These are phyloP conservation scores for Huso huso DNA, from an alignment of 2,797 vertebrate genomes.

Conservation along the genomic window DNA sequence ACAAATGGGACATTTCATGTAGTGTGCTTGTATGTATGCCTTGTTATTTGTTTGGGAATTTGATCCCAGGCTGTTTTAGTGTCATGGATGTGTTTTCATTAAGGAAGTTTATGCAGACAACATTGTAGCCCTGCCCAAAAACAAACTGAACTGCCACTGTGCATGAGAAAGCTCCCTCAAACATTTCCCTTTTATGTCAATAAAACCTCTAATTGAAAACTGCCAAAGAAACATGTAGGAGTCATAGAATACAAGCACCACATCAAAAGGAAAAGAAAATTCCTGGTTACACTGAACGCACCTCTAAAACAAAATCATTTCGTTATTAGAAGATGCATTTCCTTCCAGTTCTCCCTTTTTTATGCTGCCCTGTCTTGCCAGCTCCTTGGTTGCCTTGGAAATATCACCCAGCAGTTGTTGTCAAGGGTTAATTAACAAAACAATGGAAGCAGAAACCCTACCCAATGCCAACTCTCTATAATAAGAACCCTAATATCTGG, in stretches of 20 bases:
- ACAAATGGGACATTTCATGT: no score
- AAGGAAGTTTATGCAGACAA: no score
- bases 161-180: not conserved
- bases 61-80: no score
- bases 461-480: no score
- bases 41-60: no score
- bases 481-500: not conserved
- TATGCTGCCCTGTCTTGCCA: not conserved
- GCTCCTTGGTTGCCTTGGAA: slow-evolving; percentile 4
- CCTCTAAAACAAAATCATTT: not conserved
- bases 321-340: not conserved
- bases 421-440: not conserved
- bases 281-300: not conserved
- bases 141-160: no score
- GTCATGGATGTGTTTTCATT: no score
- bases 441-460: not conserved
- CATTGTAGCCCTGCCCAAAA: no score
- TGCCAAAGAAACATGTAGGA: not conserved
- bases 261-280: not conserved
- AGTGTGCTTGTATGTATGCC: no score
- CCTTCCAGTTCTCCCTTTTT: not conserved
- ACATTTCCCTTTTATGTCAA: not conserved
- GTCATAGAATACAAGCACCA: not conserved
- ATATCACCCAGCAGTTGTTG: not conserved
- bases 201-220: slow-evolving; percentile 1